These are phyloP conservation scores for Labrus mixtus DNA, from an alignment of 2,113 vertebrate genomes.

Conservation along the genomic window DNA sequence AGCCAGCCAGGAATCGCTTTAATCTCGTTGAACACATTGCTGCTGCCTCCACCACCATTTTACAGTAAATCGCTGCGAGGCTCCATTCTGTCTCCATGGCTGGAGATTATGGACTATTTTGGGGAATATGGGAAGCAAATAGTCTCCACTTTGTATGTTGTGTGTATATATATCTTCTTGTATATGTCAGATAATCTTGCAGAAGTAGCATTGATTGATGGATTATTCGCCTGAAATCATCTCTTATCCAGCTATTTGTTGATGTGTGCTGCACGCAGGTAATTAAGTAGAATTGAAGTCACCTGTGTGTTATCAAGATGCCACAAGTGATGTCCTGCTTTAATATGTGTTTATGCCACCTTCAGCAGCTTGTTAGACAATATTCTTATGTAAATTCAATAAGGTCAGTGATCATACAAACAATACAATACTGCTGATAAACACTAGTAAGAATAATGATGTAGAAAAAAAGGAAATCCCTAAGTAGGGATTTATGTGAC, in stretches of 20 bases:
- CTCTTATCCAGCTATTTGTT: background rate
- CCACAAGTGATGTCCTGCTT: background rate
- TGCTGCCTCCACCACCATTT: slow-evolving; percentile 53
- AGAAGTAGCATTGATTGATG: background rate
- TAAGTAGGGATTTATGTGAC: too few relatives aligned
- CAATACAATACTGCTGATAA: background rate
- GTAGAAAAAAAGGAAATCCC: background rate
- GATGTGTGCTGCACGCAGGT: background rate
- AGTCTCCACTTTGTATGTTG: background rate
- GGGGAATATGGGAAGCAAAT: slow-evolving; percentile 4
- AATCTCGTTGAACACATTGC: slow-evolving; percentile 31
- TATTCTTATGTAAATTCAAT: background rate
- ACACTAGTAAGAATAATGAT: background rate
- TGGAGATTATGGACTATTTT: slow-evolving; percentile 29
- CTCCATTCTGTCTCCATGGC: slow-evolving; percentile 17
- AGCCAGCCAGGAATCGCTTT: slow-evolving; percentile 14
- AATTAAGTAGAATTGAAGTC: slow-evolving; percentile 20
- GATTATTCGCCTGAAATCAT: background rate
- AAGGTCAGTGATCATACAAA: too few relatives aligned
- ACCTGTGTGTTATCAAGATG: slow-evolving; percentile 16
- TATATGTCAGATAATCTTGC: slow-evolving; percentile 7
- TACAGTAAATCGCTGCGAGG: slow-evolving; percentile 23
- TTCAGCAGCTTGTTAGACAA: background rate
- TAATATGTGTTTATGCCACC: background rate
- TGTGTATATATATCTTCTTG: background rate